Evolutionary conservation across 2,113 vertebrate genomes (phyloP).

Genomic region (Cephalopterus ornatus): DNA sequence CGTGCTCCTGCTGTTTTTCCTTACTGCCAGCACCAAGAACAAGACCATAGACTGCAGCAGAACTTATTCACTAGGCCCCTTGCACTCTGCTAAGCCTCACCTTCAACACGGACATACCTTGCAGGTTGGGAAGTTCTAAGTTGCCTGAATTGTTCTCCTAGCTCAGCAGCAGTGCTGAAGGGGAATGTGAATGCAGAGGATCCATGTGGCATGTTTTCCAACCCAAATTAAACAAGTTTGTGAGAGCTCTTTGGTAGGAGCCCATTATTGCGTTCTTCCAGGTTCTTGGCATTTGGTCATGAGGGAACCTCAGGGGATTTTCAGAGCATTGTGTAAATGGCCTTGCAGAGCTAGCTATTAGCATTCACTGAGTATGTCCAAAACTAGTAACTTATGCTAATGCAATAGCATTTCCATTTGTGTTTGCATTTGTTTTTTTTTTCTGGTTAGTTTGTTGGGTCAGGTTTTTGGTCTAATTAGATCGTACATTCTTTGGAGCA

Average conservation of each 20-base stretch:
- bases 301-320: background rate
- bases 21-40: background rate
- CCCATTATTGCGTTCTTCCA: background rate
- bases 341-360: background rate
- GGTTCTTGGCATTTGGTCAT: background rate
- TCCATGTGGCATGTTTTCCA: background rate
- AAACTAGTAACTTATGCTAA: background rate
- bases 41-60: background rate
- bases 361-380: background rate
- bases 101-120: accelerated
- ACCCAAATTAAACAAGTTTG: background rate
- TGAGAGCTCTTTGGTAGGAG: background rate
- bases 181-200: background rate
- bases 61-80: background rate
- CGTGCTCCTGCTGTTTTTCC: background rate
- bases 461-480: background rate
- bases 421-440: background rate
- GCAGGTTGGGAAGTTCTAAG: background rate
- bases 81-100: background rate
- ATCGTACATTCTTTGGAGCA: background rate
- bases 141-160: background rate
- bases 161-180: background rate
- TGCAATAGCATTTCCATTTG: background rate
- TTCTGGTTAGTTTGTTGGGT: background rate
- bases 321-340: background rate